These are phyloP conservation scores for Drosophila watanabei DNA, from an alignment of 1,140 invertebrate genomes.

Conservation along the genomic window DNA sequence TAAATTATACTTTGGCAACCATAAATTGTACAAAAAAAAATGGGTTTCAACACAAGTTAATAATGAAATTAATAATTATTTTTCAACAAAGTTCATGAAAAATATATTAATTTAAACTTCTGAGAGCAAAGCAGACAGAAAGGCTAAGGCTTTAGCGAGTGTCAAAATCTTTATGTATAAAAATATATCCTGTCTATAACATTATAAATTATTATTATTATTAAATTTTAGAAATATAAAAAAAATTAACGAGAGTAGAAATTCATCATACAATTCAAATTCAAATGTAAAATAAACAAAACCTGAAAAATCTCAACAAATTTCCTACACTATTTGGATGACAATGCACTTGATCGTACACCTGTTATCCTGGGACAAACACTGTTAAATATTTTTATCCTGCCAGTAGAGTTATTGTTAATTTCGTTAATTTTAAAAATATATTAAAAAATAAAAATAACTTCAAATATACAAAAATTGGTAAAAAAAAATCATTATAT, in stretches of 20 bases:
- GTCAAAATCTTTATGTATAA: no score
- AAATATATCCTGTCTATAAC: no score
- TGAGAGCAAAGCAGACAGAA: no score
- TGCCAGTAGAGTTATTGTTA: constrained; percentile 51
- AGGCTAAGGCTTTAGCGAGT: no score
- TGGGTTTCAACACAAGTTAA: neutral
- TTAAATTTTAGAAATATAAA: neutral
- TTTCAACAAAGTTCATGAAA: neutral
- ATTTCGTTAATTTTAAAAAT: constrained; percentile 15
- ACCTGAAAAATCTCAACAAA: neutral
- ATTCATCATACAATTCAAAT: neutral
- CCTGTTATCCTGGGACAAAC: constrained; percentile 24
- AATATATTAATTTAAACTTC: neutral
- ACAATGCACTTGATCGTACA: constrained; percentile 24
- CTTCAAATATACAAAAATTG: neutral
- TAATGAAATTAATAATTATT: neutral
- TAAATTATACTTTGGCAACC: neutral
- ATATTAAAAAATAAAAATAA: neutral
- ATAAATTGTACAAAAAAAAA: neutral
- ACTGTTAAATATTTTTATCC: constrained; percentile 16
- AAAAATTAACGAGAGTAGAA: neutral
- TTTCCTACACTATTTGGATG: constrained; percentile 37
- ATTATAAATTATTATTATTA: no score
- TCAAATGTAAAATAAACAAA: neutral
- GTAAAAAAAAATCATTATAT: neutral